Evolutionary conservation across 2,888 invertebrate species (phyloP).

Genomic region (Hylaea fasciaria): DNA sequence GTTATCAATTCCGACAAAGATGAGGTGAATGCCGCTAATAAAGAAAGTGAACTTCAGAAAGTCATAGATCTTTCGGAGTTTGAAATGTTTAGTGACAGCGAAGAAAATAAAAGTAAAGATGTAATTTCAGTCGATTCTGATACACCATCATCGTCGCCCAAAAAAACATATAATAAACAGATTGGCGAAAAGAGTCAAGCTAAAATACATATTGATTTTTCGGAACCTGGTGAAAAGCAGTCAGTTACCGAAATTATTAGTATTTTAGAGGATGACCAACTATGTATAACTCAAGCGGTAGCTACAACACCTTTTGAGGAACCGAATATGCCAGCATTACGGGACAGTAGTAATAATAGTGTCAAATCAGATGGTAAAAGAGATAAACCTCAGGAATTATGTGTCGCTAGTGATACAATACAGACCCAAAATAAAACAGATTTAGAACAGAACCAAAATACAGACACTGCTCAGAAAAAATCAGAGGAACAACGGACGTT

Average conservation of each 20-base stretch:
- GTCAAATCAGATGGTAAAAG: not conserved
- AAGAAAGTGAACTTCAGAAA: conserved; percentile 26
- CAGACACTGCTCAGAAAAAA: not conserved
- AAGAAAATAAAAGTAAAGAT: conserved; percentile 26
- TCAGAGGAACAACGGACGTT: conserved; percentile 34
- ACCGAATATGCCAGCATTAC: not conserved
- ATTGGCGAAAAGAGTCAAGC: not conserved
- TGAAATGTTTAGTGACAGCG: conserved; percentile 56
- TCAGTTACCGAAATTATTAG: conserved; percentile 6
- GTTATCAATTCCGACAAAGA: conserved; percentile 59
- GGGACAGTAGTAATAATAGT: not conserved
- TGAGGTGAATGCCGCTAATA: not conserved
- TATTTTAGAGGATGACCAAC: conserved; percentile 14
- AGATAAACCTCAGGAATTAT: not conserved
- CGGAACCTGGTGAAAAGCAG: not conserved
- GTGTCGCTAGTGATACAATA: not conserved
- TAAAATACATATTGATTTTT: not conserved
- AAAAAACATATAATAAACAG: conserved; percentile 4
- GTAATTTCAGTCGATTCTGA: conserved; percentile 32
- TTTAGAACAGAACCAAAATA: conserved; percentile 5
- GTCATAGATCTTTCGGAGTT: conserved; percentile 57
- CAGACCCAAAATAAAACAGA: conserved; percentile 7
- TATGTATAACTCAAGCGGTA: not conserved
- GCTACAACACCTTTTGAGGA: not conserved
- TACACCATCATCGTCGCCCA: conserved; percentile 22